Base-by-base conservation (phyloP, 2,113 vertebrate species). In the Paramormyrops kingsleyae region DNA sequence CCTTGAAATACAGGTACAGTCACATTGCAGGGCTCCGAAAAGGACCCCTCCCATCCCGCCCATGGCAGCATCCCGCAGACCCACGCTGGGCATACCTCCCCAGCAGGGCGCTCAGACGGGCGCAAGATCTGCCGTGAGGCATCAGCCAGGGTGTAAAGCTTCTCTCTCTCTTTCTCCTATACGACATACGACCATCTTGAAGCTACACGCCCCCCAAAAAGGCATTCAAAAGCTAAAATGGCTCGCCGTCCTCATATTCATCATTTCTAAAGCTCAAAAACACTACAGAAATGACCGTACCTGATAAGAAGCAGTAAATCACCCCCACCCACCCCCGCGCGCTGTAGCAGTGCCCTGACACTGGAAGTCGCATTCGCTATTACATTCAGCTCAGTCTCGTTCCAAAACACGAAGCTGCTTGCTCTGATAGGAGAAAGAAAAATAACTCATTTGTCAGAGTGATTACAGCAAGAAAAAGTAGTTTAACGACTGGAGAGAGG, bases 1-100 rank as follows among this genome's bases (percentile, higher is more conserved):
- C 87, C 90, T 87, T 47, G 91, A 91, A 91, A 93, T 90, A 91
- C 92, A 90, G 91, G 92, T 90, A 89, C 50, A 85, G 88, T 83
- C 31, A 91, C 92, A 91, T 91, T 59, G 89, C 88, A 39, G 8
- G 17, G 88, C 66, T 21, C 4, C 1, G 27, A 47, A 88, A n/a
- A 27, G n/a, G 10, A n/a, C n/a, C 47, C 17, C 27, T 1, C 21
- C 27, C 15, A 0, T 42, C 85, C 85, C 21, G 3, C 21, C 39
- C 1, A 6, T 19, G 70, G 5, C 12, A 39, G 12, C 15, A 39
- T 7, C 70, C 31, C 1, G 15, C 62, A 50, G 47, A 50, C 47
- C 27, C n/a, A 47, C 47, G 24, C 21, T n/a, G 17, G 15, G 39
- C 44, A 21, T 4, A 44, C 19, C 56, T 24, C 24, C 56, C 56